These are phyloP conservation scores for Sitophilus oryzae DNA, from an alignment of 1,140 invertebrate genomes.

Conservation along the genomic window DNA sequence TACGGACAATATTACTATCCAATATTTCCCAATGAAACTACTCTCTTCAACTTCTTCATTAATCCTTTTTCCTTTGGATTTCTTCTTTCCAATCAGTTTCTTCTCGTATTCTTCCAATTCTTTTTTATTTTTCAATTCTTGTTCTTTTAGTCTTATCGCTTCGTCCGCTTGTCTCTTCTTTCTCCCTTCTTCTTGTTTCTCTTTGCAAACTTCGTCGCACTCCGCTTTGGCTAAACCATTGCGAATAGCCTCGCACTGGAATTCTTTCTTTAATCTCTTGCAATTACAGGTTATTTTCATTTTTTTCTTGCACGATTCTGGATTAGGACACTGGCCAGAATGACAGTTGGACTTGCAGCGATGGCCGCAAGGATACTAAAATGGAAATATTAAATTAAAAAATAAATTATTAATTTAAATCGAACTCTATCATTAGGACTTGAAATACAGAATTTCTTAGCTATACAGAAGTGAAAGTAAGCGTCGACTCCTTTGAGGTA, in stretches of 20 bases:
- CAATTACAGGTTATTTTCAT: conserved; percentile 75
- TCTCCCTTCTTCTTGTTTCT: conserved; percentile 51
- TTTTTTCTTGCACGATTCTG: conserved; percentile 69
- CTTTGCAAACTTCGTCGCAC: conserved; percentile 59
- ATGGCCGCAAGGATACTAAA: conserved; percentile 65
- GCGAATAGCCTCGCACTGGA: conserved; percentile 60
- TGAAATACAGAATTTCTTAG: too few relatives aligned
- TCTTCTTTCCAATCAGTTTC: conserved; percentile 58
- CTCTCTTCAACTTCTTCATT: conserved; percentile 41
- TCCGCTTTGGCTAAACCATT: conserved; percentile 47
- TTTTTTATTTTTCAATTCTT: conserved; percentile 59
- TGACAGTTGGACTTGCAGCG: conserved; percentile 73
- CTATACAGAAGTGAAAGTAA: too few relatives aligned
- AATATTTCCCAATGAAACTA: conserved; percentile 44
- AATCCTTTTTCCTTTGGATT: conserved; percentile 46
- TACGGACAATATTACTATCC: conserved; percentile 14
- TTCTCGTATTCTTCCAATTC: conserved; percentile 69
- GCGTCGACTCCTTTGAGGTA: too few relatives aligned
- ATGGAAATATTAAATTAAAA: conserved; percentile 27
- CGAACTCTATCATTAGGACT: conserved; percentile 4
- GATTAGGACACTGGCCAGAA: conserved; percentile 61
- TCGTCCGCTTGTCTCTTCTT: conserved; percentile 49
- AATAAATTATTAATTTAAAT: conserved; percentile 10
- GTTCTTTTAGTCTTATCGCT: conserved; percentile 51
- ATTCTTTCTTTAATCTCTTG: conserved; percentile 69